Evolutionary conservation across 2,888 invertebrate species (phyloP), one percentile per base, ranked within the genome.

Genomic region (Dicyrtomina minuta): DNA sequence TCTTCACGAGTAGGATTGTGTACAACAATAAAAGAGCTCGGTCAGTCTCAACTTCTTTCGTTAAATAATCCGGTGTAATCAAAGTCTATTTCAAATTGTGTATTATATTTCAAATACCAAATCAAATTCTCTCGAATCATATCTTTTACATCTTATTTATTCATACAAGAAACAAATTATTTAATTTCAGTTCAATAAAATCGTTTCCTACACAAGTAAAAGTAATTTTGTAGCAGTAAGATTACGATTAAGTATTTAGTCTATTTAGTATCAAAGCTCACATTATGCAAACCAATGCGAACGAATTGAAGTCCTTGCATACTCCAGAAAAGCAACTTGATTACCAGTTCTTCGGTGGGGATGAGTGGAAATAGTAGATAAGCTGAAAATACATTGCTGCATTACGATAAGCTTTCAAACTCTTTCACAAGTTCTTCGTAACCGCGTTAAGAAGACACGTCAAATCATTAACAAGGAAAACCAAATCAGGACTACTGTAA

Each of bases 401-500:
- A 93, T 81, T 95, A 96, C 66, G 96, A 96, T 27, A 91, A 91
- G 0, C 90, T 90, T 81, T 90, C 90, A 81, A 91, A 96, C 80
- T 94, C 93, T 79, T 92, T 91, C 70, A 96, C 84, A 74, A 96
- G 84, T 72, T 90, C 88, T 0, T 88, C 88, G 75, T 82, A 84
- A 61, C 84, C n/a, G n/a, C 83, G 77, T 33, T 78, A 60, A 43
- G 53, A 53, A 39, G 26, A 43, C 24, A 55, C 24, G 27, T 3
- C 3, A 26, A 1, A 55, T 3, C 26, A 5, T 26, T 4, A 4
- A 26, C 8, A 12, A 17, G 2, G 3, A 3, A 51, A 51, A 17
- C 1, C 10, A 51, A 51, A 17, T 17, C 22, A n/a, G n/a, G n/a
- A n/a, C n/a, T n/a, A n/a, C n/a, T n/a, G n/a, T n/a, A n/a, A n/a